Conservation (phyloP, 1,140 invertebrate genomes). For the Aphidius gifuensis region DNA sequence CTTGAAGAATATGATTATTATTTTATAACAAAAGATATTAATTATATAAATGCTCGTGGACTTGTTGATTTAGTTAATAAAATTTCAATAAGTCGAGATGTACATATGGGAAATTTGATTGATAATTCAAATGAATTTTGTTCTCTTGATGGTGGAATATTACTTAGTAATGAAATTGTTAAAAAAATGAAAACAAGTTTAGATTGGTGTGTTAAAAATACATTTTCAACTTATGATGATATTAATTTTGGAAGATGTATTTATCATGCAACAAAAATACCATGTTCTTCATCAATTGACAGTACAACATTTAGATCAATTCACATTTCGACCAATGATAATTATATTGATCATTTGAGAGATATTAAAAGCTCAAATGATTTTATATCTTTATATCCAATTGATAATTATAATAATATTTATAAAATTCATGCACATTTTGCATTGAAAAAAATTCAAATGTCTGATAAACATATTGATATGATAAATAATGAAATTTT, state of each 20-base stretch:
- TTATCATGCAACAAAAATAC: constrained; percentile 63
- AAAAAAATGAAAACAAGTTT: constrained; percentile 68
- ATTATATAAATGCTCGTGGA: constrained; percentile 73
- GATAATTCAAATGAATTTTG: constrained; percentile 56
- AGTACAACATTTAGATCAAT: constrained; percentile 22
- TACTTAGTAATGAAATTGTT: constrained; percentile 75
- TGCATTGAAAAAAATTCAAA: constrained; percentile 56
- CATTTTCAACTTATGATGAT: constrained; percentile 72
- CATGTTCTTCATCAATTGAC: constrained; percentile 60
- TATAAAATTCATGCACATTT: constrained; percentile 72
- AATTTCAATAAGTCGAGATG: constrained; percentile 77
- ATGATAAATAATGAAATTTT: constrained; percentile 34
- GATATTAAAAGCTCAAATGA: constrained; percentile 51
- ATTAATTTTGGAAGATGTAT: constrained; percentile 82
- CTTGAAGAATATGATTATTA: constrained; percentile 88
- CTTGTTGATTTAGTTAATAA: constrained; percentile 67
- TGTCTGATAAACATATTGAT: constrained; percentile 54
- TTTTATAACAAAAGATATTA: constrained; percentile 78
- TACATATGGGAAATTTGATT: constrained; percentile 67
- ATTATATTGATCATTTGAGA: neutral
- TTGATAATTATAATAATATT: constrained; percentile 62
- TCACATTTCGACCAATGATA: neutral
- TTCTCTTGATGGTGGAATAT: constrained; percentile 68
- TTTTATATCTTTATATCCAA: constrained; percentile 64
- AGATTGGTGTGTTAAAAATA: constrained; percentile 83